Evolutionary conservation across 2,113 vertebrate species (phyloP).

Genomic region (Oceanodroma tethys): DNA sequence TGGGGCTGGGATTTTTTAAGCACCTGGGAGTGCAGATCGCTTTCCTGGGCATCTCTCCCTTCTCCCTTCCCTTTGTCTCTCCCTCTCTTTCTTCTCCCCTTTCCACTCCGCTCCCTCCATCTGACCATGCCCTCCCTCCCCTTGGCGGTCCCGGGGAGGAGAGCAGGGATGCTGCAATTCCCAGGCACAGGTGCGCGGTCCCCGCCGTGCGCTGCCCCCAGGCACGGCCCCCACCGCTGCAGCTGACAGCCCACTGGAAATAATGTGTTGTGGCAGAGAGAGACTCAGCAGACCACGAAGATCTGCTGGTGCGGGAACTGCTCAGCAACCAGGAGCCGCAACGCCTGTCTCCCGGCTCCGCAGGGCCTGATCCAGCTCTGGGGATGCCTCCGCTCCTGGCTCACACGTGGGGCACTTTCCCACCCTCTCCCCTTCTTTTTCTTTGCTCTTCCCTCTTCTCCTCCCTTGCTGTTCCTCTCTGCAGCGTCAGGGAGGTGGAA

Average conservation of each 20-base stretch:
- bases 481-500: neutral
- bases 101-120: neutral
- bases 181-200: constrained; percentile 83
- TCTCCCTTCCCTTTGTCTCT: constrained; percentile 31
- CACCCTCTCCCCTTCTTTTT: neutral
- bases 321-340: constrained; percentile 47
- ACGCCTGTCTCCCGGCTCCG: constrained; percentile 32
- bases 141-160: constrained; percentile 46
- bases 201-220: constrained; percentile 50
- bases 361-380: neutral
- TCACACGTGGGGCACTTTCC: neutral
- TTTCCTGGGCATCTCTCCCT: neutral
- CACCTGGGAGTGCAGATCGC: neutral
- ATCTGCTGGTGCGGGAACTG: constrained; percentile 71
- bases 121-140: neutral
- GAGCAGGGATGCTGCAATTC: constrained; percentile 66
- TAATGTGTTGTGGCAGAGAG: constrained; percentile 87
- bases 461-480: neutral
- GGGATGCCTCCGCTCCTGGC: neutral
- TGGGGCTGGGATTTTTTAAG: neutral
- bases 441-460: neutral
- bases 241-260: constrained; percentile 80
- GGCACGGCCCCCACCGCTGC: constrained; percentile 64
- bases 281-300: constrained; percentile 70
- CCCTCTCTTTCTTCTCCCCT: constrained; percentile 45